Conservation (phyloP, 2,797 vertebrate species). For the Epinephelus awoara region DNA sequence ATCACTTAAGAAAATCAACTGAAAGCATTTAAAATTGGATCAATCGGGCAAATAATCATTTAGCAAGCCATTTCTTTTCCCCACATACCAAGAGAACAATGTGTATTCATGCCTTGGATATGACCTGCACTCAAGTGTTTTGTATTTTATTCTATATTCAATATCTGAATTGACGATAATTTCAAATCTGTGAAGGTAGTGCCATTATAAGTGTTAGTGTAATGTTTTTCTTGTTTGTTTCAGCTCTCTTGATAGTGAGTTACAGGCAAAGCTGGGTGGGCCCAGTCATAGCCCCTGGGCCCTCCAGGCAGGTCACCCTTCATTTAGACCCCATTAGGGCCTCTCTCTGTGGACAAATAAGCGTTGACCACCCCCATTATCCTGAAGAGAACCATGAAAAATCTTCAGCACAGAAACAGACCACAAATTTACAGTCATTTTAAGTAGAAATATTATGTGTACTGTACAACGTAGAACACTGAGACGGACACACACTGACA, state of each 20-base stretch:
- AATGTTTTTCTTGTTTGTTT: not conserved
- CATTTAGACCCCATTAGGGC: conserved; percentile 60
- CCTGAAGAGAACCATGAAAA: conserved; percentile 29
- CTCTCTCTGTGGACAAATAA: conserved; percentile 62
- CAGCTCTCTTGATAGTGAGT: conserved; percentile 7
- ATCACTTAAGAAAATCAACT: not conserved
- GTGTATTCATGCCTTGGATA: not conserved
- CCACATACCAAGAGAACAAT: not conserved
- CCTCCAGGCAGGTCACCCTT: conserved; percentile 63
- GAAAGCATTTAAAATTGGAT: not conserved
- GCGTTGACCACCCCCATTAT: conserved; percentile 38
- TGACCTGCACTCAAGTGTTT: not conserved
- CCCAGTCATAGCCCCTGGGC: conserved; percentile 5
- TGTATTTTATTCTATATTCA: not conserved
- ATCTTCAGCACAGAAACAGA: conserved; percentile 22
- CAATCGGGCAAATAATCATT: not conserved
- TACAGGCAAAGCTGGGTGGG: conserved; percentile 21
- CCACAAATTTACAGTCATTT: conserved; percentile 38
- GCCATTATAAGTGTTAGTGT: not conserved
- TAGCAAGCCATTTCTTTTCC: not conserved
- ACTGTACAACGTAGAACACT: conserved; percentile 5
- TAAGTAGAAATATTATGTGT: conserved; percentile 17
- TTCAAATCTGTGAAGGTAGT: not conserved
- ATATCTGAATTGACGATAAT: not conserved
- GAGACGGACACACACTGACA: conserved; percentile 9